These are phyloP conservation scores for Helicoverpa zea DNA, from an alignment of 1,140 invertebrate species.

Conservation along the genomic window DNA sequence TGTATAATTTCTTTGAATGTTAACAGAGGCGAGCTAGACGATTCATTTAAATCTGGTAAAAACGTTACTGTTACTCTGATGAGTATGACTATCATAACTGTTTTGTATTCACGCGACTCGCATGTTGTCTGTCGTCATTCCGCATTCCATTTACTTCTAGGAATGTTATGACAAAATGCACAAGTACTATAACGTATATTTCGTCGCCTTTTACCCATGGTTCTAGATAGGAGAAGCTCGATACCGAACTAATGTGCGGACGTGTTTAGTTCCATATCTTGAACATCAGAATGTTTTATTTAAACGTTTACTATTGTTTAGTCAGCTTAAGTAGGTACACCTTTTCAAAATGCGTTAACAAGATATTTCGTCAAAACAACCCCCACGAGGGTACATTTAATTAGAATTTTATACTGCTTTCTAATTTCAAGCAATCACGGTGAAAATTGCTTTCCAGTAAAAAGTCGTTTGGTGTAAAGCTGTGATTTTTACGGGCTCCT, in stretches of 20 bases:
- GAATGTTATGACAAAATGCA: slow-evolving; percentile 64
- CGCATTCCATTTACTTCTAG: slow-evolving; percentile 74
- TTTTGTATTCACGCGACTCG: slow-evolving; percentile 74
- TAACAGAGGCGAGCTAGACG: neutral
- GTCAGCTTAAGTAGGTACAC: no score
- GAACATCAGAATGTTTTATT: neutral
- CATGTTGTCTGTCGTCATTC: slow-evolving; percentile 70
- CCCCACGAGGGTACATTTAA: slow-evolving; percentile 30
- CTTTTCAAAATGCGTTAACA: no score
- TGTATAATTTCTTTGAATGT: neutral
- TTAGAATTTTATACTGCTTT: slow-evolving; percentile 52
- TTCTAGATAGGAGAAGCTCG: no score
- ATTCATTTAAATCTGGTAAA: slow-evolving; percentile 40
- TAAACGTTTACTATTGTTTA: no score
- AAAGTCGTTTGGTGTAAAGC: slow-evolving; percentile 59
- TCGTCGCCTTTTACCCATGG: no score
- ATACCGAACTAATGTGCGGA: neutral
- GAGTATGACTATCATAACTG: slow-evolving; percentile 53
- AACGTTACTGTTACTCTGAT: slow-evolving; percentile 47
- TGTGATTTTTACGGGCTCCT: slow-evolving; percentile 68
- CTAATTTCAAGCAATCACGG: slow-evolving; percentile 60
- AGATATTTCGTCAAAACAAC: slow-evolving; percentile 39
- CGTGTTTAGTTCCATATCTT: neutral
- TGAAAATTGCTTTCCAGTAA: slow-evolving; percentile 59
- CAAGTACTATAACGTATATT: slow-evolving; percentile 2